A percentile compares a stretch with the other conserved stretches of the same genome.
phyloP scores from a whole-genome alignment of 2,797 vertebrate genomes.

The Danio jaintianensis region DNA sequence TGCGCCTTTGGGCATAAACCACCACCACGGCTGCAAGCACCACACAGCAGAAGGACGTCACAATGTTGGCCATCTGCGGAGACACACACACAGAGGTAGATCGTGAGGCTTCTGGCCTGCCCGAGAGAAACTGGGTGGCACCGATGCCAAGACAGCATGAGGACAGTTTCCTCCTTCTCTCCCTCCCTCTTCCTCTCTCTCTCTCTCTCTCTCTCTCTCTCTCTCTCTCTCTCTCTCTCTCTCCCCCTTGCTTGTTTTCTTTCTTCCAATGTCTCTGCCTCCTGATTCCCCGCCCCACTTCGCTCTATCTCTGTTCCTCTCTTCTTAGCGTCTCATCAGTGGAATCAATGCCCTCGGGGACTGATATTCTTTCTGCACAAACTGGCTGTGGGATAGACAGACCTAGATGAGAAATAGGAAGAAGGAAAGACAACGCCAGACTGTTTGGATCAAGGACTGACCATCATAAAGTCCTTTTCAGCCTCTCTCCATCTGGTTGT shows the following conservation, averaged over 20 bases:
- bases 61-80: conserved; percentile 93
- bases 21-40: conserved; percentile 89
- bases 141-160: conserved; percentile 58
- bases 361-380: conserved; percentile 42
- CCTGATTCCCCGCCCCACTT: conserved; percentile 26
- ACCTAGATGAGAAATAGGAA: conserved; percentile 12
- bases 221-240: neutral
- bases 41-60: conserved; percentile 91
- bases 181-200: conserved; percentile 21
- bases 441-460: conserved; percentile 39
- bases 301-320: conserved; percentile 4
- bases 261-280: conserved; percentile 22
- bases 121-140: conserved; percentile 51
- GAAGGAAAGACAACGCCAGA: conserved; percentile 50
- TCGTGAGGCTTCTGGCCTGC: conserved; percentile 57
- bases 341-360: conserved; percentile 56
- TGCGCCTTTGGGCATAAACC: conserved; percentile 91
- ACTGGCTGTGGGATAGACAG: conserved; percentile 38
- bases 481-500: neutral
- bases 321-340: conserved; percentile 54
- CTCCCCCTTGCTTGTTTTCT: conserved; percentile 7
- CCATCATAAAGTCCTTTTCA: conserved; percentile 17
- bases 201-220: conserved; percentile 20
- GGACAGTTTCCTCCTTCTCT: conserved; percentile 44
- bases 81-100: conserved; percentile 59